Evolutionary conservation across 2,797 vertebrate species (phyloP), one percentile per base, ranked within the genome.

Genomic region (Staurois parvus): DNA sequence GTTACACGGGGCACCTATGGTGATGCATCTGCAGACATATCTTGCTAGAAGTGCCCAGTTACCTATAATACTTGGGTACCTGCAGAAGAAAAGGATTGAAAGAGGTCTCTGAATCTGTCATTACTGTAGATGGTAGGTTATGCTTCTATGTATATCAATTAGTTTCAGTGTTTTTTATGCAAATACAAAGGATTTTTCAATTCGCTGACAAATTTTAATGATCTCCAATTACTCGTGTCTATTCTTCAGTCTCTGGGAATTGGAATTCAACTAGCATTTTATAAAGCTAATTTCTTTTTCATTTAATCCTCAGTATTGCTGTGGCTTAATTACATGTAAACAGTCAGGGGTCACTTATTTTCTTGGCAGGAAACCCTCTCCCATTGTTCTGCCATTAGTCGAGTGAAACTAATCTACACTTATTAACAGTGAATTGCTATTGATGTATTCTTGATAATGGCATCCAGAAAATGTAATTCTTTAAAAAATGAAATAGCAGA

Each of bases 211-310:
- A 32, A 72, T 70, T 77, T 40, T 79, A 79, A 79, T 70, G 69
- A 48, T 64, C 45, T 79, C 83, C 83, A 79, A 72, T 84, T 84
- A 72, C 32, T 79, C 66, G 26, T 77, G 28, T 34, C 59, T 84
- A 72, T 45, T 72, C 24, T 26, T 26, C 30, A 59, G 11, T 17
- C 29, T 72, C 30, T n/a, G 26, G 52, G 76, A 79, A 84, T 84
- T 84, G 26, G 34, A 83, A 75, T 75, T 83, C 56, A 72, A 84
- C 76, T n/a, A 32, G 76, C 83, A 84, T 79, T 84, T 79, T 62
- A 72, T 79, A 69, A 72, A 79, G 83, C 75, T 84, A 84, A 70
- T 84, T 84, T 79, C 75, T 79, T 84, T 17, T 45, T 84, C 82
- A 84, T 78, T 59, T 84, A 48, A 66, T 83, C 68, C 68, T 78